Conservation (phyloP, 2,888 invertebrate species). For the Callyntrura sp. region DNA sequence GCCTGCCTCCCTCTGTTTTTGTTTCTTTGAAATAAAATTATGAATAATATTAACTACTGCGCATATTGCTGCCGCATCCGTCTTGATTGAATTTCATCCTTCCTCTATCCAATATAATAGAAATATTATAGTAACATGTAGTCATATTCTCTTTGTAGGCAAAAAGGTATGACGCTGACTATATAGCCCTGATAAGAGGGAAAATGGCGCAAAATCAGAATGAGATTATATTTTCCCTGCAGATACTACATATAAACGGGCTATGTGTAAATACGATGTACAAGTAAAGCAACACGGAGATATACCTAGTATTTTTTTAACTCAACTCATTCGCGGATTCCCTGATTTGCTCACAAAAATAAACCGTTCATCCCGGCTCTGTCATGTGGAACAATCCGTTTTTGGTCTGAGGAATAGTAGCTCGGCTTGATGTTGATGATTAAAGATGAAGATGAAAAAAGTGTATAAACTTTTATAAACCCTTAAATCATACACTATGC, state of each 20-base stretch:
- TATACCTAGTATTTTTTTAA: conserved; percentile 21
- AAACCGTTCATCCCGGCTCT: conserved; percentile 78
- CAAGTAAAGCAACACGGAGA: not conserved
- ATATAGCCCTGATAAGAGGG: no score
- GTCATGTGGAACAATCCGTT: conserved; percentile 81
- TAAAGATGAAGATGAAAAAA: conserved; percentile 60
- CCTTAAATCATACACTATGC: conserved; percentile 50
- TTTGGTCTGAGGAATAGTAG: conserved; percentile 61
- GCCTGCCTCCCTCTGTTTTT: not conserved
- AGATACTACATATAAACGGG: no score
- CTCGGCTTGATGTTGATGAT: conserved; percentile 50
- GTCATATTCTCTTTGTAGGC: no score
- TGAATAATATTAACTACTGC: not conserved
- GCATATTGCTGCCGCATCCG: conserved; percentile 5
- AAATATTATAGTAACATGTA: not conserved
- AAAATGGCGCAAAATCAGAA: no score
- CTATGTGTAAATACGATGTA: no score
- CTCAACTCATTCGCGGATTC: conserved; percentile 58
- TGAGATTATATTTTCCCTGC: no score
- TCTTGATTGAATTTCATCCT: conserved; percentile 47
- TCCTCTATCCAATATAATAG: conserved; percentile 32
- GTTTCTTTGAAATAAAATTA: not conserved
- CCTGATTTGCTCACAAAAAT: conserved; percentile 76
- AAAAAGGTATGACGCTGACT: no score
- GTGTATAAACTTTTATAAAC: conserved; percentile 41